Percentiles rank a stretch among this genome's conserved stretches.
phyloP scores from a whole-genome alignment of 2,113 vertebrate genomes.

The Chrysochloris asiatica region DNA sequence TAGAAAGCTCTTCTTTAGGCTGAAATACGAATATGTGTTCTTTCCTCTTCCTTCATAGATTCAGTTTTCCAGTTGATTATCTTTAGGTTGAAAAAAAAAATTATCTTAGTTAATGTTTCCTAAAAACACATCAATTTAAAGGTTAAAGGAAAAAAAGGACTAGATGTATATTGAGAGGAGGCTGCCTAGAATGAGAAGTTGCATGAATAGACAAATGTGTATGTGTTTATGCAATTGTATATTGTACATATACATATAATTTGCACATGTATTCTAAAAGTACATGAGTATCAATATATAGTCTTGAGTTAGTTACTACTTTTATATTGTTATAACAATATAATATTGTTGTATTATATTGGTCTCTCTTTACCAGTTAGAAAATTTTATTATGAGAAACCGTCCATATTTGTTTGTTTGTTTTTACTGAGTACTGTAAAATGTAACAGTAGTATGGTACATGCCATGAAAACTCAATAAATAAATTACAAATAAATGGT shows the following conservation, averaged over 20 bases:
- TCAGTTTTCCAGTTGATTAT: neutral
- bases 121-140: neutral
- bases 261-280: too few relatives aligned
- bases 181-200: too few relatives aligned
- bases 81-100: constrained; percentile 35
- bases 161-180: neutral
- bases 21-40: neutral
- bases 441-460: neutral
- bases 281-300: too few relatives aligned
- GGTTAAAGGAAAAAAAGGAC: constrained; percentile 11
- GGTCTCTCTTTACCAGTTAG: too few relatives aligned
- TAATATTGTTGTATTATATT: too few relatives aligned
- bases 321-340: too few relatives aligned
- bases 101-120: neutral
- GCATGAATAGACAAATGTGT: too few relatives aligned
- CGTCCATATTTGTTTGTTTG: neutral
- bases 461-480: constrained; percentile 15
- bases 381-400: too few relatives aligned
- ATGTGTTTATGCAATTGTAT: too few relatives aligned
- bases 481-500: constrained; percentile 29
- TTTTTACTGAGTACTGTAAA: constrained; percentile 27
- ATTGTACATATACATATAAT: too few relatives aligned
- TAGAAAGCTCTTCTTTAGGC: neutral
- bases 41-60: neutral
- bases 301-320: too few relatives aligned